Evolutionary conservation across 2,888 invertebrate species (phyloP).

Genomic region (Leptura quadrifasciata): DNA sequence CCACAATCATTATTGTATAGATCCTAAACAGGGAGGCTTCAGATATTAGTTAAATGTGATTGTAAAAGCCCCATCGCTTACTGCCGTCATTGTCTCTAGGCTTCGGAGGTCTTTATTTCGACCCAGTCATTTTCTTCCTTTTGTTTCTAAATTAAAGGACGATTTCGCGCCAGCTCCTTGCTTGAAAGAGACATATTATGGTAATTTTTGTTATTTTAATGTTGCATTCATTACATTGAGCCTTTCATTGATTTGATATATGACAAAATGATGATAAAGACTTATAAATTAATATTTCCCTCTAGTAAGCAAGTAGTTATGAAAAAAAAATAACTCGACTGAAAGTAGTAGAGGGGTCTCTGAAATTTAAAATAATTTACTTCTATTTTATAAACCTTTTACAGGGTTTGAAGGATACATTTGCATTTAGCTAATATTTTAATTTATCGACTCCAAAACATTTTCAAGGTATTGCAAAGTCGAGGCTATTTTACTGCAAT

Average conservation of each 20-base stretch:
- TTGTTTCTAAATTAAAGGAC: conserved; percentile 51
- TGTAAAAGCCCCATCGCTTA: conserved; percentile 34
- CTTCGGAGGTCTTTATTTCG: conserved; percentile 44
- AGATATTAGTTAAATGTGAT: conserved; percentile 41
- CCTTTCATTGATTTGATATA: not conserved
- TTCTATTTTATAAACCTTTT: too few species aligned
- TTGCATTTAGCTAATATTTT: too few species aligned
- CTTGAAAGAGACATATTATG: not conserved
- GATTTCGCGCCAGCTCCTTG: conserved; percentile 36
- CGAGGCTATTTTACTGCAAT: too few species aligned
- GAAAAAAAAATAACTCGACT: too few species aligned
- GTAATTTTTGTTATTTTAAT: conserved; percentile 30
- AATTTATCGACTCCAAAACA: too few species aligned
- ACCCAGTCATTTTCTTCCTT: conserved; percentile 44
- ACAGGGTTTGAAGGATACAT: too few species aligned
- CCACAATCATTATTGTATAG: conserved; percentile 35
- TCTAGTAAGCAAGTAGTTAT: too few species aligned
- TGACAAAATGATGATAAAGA: not conserved
- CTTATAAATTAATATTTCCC: too few species aligned
- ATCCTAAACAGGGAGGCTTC: conserved; percentile 29
- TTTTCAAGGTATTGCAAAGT: too few species aligned
- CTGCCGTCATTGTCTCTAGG: conserved; percentile 26
- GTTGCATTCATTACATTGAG: not conserved
- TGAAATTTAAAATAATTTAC: too few species aligned
- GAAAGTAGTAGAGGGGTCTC: too few species aligned